phyloP scores from a whole-genome alignment of 2,113 vertebrate species.

The Prolemur simus region DNA sequence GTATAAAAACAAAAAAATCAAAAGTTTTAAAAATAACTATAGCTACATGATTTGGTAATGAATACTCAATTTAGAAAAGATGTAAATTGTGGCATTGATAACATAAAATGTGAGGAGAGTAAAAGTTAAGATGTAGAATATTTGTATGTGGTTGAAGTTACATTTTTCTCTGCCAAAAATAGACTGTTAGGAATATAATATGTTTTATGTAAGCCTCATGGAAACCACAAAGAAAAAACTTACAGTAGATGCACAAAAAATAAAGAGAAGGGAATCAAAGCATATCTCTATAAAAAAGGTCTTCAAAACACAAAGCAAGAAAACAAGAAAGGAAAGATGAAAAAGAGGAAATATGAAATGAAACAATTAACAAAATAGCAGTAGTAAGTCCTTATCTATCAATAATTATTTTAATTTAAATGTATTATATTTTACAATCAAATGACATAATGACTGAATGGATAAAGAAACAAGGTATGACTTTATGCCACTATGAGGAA shows the following conservation, averaged over 20 bases:
- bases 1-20: neutral
- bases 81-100: neutral
- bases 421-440: neutral
- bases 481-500: neutral
- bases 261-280: neutral
- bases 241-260: neutral
- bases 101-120: neutral
- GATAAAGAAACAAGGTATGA: neutral
- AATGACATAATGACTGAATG: neutral
- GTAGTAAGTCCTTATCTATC: neutral
- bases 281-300: neutral
- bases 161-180: neutral
- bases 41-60: neutral
- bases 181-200: neutral
- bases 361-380: neutral
- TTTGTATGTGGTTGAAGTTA: neutral
- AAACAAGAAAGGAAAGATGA: neutral
- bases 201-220: neutral
- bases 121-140: neutral
- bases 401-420: neutral
- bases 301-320: neutral
- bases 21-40: neutral
- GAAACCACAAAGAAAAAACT: neutral
- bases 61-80: neutral
- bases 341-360: neutral